Conservation (phyloP, 2,113 vertebrate genomes). For the Hystrix brachyura region DNA sequence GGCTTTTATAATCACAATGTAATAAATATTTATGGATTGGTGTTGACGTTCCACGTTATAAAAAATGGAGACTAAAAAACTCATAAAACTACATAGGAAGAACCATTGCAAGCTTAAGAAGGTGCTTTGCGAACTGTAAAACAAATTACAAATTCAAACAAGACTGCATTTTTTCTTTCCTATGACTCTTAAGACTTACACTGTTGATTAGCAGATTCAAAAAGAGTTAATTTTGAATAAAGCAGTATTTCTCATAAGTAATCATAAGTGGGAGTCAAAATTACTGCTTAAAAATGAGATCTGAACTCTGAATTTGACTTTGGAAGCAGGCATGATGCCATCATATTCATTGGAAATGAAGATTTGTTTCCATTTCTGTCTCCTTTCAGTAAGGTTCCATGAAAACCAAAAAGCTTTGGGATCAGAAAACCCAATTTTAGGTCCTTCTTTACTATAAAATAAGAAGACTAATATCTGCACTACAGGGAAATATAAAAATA, state of each 20-base stretch:
- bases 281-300: constrained; percentile 28
- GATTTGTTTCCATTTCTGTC: constrained; percentile 14
- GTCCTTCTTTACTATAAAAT: constrained; percentile 11
- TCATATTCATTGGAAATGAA: constrained; percentile 27
- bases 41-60: constrained; percentile 21
- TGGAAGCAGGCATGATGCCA: background rate
- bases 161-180: constrained; percentile 6
- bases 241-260: constrained; percentile 7
- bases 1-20: background rate
- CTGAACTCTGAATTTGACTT: background rate
- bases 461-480: background rate
- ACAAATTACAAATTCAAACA: constrained; percentile 24
- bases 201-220: constrained; percentile 39
- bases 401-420: background rate
- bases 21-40: constrained; percentile 73
- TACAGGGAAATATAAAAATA: background rate
- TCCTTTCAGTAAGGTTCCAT: background rate
- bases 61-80: background rate
- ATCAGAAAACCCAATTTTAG: constrained; percentile 16
- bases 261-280: background rate
- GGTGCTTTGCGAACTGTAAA: constrained; percentile 60
- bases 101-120: constrained; percentile 15
- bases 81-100: constrained; percentile 39
- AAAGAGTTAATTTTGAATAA: constrained; percentile 28
- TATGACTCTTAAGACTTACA: background rate